Conservation (phyloP, 2,113 vertebrate genomes). For the Raja brachyura region DNA sequence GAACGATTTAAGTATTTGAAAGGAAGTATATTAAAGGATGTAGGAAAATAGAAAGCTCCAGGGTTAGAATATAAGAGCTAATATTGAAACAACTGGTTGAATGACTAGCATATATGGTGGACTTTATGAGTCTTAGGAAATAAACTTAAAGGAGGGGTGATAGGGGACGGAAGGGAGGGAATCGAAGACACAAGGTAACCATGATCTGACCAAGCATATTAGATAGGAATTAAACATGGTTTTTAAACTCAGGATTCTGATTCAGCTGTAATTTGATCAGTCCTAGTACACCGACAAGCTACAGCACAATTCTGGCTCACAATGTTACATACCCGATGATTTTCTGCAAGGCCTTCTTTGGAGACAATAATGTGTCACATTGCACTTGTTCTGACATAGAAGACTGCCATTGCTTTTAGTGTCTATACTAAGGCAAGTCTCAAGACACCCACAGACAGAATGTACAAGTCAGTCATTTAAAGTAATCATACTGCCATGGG, state of each 20-base stretch:
- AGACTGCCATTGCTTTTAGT: not conserved
- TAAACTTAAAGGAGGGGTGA: not conserved
- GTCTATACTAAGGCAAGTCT: not conserved
- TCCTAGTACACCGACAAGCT: not conserved
- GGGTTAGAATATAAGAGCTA: no score
- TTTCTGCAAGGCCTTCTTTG: not conserved
- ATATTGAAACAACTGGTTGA: not conserved
- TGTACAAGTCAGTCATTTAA: not conserved
- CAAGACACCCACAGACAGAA: not conserved
- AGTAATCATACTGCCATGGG: not conserved
- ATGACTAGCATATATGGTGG: not conserved
- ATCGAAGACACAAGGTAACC: no score
- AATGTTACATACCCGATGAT: not conserved
- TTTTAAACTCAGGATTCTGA: not conserved
- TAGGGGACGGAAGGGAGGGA: not conserved
- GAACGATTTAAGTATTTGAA: not conserved
- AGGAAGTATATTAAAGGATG: not conserved
- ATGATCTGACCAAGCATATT: not conserved
- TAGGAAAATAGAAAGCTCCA: not conserved
- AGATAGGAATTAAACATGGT: not conserved
- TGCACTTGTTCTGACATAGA: not conserved
- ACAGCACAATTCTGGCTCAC: not conserved
- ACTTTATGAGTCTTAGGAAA: not conserved
- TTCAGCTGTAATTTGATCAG: not conserved
- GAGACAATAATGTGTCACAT: not conserved